These are phyloP conservation scores for Aporophyla lueneburgensis DNA, from an alignment of 2,888 invertebrate species.

Conservation along the genomic window DNA sequence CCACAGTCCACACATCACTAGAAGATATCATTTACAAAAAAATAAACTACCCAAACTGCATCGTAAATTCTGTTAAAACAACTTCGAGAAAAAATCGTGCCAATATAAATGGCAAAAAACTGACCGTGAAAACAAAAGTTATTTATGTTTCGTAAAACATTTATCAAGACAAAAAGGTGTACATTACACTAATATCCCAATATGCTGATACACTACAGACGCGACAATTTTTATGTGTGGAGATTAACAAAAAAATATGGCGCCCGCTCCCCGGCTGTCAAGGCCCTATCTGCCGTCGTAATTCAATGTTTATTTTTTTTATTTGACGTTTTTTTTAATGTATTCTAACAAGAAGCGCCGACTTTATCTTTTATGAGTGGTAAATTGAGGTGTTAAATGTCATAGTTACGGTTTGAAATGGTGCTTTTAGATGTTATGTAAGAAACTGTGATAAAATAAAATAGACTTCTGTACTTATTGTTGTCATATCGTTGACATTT, in stretches of 20 bases:
- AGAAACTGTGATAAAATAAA: slow-evolving; percentile 59
- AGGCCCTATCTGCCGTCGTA: slow-evolving; percentile 77
- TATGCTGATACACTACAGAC: slow-evolving; percentile 69
- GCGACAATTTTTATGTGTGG: slow-evolving; percentile 75
- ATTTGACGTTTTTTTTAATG: slow-evolving; percentile 72
- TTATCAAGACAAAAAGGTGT: slow-evolving; percentile 68
- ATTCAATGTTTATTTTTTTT: slow-evolving; percentile 78
- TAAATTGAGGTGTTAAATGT: slow-evolving; percentile 80
- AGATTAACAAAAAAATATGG: slow-evolving; percentile 76
- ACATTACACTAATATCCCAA: slow-evolving; percentile 72
- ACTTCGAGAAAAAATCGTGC: slow-evolving; percentile 48
- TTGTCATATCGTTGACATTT: slow-evolving; percentile 29
- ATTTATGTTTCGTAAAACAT: slow-evolving; percentile 65
- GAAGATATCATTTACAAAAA: slow-evolving; percentile 32
- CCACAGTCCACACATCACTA: slow-evolving; percentile 16
- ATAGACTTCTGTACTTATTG: slow-evolving; percentile 56
- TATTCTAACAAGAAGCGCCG: slow-evolving; percentile 74
- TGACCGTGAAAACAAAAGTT: slow-evolving; percentile 56
- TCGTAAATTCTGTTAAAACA: slow-evolving; percentile 56
- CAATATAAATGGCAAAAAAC: slow-evolving; percentile 59
- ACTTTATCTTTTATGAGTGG: slow-evolving; percentile 78
- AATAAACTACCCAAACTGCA: slow-evolving; percentile 31
- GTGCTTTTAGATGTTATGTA: slow-evolving; percentile 55
- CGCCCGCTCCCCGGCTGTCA: slow-evolving; percentile 75
- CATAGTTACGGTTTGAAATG: slow-evolving; percentile 65